A percentile compares a stretch with the other conserved stretches of the same genome.
Evolutionary conservation across 2,888 invertebrate genomes (phyloP).

Genomic region (Platycnemis pennipes): DNA sequence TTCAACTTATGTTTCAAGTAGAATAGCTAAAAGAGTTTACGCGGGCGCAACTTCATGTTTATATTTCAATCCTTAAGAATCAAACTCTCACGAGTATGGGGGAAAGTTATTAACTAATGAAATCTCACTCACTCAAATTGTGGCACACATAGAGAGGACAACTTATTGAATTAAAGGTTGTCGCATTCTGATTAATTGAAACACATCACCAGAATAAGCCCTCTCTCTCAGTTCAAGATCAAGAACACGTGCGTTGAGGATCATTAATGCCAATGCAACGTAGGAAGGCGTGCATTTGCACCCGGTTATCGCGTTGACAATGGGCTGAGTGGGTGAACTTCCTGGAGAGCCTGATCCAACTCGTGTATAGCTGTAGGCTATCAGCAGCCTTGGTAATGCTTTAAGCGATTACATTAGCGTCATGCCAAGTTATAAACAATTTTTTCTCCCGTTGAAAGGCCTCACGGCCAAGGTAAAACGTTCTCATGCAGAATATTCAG

Average conservation of each 20-base stretch:
- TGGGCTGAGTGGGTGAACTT: background rate
- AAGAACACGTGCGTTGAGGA: background rate
- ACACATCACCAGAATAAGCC: background rate
- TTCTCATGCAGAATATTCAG: background rate
- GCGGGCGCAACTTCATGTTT: no score
- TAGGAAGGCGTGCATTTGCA: background rate
- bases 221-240: background rate
- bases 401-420: background rate
- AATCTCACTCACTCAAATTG: no score
- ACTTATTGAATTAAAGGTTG: no score
- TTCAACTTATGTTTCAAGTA: no score
- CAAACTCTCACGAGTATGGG: no score
- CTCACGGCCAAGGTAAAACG: background rate
- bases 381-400: background rate
- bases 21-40: no score
- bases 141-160: no score
- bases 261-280: background rate
- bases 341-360: background rate
- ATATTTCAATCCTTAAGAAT: no score
- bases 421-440: background rate
- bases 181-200: no score
- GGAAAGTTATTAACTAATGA: no score
- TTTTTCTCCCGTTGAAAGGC: background rate
- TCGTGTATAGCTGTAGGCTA: background rate
- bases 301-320: background rate